Percentiles rank a stretch among this genome's conserved stretches.
These are phyloP conservation scores for Spodoptera littoralis DNA, from an alignment of 2,888 invertebrate genomes.

Conservation along the genomic window DNA sequence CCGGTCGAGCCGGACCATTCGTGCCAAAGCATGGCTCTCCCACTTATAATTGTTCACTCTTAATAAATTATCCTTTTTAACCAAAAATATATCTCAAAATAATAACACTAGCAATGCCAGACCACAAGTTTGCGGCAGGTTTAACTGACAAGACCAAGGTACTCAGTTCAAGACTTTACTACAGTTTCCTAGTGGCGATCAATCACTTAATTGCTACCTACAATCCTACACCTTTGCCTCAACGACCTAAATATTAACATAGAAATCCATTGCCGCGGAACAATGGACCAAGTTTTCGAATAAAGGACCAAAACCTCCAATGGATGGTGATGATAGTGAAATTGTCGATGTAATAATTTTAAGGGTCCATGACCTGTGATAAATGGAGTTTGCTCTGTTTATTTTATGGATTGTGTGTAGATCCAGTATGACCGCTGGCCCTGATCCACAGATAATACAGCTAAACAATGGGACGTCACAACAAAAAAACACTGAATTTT, in stretches of 20 bases:
- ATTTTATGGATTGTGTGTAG: constrained; percentile 36
- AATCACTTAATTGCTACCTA: constrained; percentile 57
- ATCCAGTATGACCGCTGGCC: constrained; percentile 30
- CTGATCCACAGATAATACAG: constrained; percentile 35
- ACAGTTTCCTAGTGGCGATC: constrained; percentile 64
- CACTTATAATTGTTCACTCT: too few relatives aligned
- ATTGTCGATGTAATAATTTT: constrained; percentile 2
- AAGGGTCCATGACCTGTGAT: constrained; percentile 48
- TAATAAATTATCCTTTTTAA: too few relatives aligned
- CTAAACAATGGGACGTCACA: constrained; percentile 27
- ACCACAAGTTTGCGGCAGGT: background rate
- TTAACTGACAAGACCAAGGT: constrained; percentile 35
- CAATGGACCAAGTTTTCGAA: background rate
- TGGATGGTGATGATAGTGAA: background rate
- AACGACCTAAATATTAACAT: background rate
- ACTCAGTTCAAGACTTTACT: constrained; percentile 59
- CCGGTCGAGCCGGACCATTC: too few relatives aligned
- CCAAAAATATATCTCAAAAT: background rate
- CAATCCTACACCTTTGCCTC: background rate
- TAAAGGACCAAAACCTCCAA: background rate
- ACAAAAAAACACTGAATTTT: constrained; percentile 30
- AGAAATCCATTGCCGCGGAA: constrained; percentile 9
- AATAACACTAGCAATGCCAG: constrained; percentile 2
- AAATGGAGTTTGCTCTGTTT: constrained; percentile 57
- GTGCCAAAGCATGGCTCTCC: too few relatives aligned